phyloP scores from a whole-genome alignment of 2,113 vertebrate species.

The Paramormyrops kingsleyae region DNA sequence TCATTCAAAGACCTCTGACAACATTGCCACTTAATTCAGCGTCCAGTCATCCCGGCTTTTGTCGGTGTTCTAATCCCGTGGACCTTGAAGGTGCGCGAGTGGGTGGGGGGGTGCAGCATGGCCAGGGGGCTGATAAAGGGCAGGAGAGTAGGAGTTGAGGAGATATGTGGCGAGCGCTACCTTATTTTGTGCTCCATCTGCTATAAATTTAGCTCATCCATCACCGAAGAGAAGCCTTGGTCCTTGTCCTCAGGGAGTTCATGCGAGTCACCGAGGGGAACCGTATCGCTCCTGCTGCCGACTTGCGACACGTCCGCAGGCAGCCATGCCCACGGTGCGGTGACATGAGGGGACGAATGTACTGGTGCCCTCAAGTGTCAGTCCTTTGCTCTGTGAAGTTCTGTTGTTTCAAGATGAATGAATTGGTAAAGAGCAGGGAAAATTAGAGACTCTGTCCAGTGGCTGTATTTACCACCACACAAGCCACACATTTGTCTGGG shows the following conservation, averaged over 20 bases:
- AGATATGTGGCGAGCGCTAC: slow-evolving; percentile 39
- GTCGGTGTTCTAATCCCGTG: neutral
- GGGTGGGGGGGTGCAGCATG: neutral
- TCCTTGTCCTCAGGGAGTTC: slow-evolving; percentile 27
- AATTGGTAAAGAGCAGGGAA: neutral
- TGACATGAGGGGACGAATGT: neutral
- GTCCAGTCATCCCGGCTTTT: neutral
- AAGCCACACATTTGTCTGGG: neutral
- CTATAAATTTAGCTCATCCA: slow-evolving; percentile 50
- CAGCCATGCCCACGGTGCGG: neutral
- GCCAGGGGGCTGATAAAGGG: slow-evolving; percentile 1
- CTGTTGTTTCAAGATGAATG: neutral
- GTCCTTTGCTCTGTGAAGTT: neutral
- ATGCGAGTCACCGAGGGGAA: slow-evolving; percentile 37
- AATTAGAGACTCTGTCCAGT: neutral
- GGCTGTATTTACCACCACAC: neutral
- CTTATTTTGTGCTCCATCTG: slow-evolving; percentile 31
- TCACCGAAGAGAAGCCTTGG: slow-evolving; percentile 34
- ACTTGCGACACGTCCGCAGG: neutral
- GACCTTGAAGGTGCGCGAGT: neutral
- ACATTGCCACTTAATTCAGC: neutral
- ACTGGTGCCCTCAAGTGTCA: neutral
- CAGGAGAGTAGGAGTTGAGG: neutral
- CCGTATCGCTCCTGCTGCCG: neutral
- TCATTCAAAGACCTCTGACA: neutral